Evolutionary conservation across 2,888 invertebrate genomes (phyloP), one percentile per base, ranked within the genome.

Genomic region (Ophion slaviceki): DNA sequence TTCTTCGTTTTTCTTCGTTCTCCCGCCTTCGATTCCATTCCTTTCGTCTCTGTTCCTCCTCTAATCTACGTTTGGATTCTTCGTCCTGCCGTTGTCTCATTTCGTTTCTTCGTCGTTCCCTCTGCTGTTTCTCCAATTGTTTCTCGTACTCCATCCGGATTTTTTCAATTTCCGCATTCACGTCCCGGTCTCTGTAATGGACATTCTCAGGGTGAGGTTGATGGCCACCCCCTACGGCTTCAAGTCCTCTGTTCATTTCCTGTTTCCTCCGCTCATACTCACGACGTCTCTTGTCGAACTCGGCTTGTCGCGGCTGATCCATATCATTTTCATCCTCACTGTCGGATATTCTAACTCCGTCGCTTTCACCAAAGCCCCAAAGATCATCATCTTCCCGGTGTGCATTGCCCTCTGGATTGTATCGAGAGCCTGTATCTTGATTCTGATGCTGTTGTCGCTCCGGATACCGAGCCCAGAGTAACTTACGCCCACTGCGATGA

Each of bases 281-380:
- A 47, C 88, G 82, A 17, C 89, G 86, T 68, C 88, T 81, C 61
- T 87, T 84, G 45, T 88, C 88, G 36, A 61, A 14, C 70, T 79
- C 83, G 45, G 70, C 76, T 82, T 83, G 79, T 84, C 84, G 86
- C 47, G 82, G 47, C 59, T 77, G 17, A 32, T 76, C 80, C 14
- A 40, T 20, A 28, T 85, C 77, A 36, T 45, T 47, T 8, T 79
- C 77, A 4, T 75, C 61, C 71, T 91, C 90, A 59, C 89, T 86
- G 74, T 88, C 89, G 24, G 88, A 72, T 40, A 88, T 75, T 20
- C 32, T 32, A 47, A 86, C 87, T 4, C 92, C 93, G 17, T 92
- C 93, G 67, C 92, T 80, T 82, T 93, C 92, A 0, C 86, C 91
- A 81, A 90, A 92, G 2, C 92, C 93, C 93, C 93, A 92, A 57